Evolutionary conservation across 2,797 vertebrate species (phyloP).

Genomic region (Chlorospingus semifuscus): DNA sequence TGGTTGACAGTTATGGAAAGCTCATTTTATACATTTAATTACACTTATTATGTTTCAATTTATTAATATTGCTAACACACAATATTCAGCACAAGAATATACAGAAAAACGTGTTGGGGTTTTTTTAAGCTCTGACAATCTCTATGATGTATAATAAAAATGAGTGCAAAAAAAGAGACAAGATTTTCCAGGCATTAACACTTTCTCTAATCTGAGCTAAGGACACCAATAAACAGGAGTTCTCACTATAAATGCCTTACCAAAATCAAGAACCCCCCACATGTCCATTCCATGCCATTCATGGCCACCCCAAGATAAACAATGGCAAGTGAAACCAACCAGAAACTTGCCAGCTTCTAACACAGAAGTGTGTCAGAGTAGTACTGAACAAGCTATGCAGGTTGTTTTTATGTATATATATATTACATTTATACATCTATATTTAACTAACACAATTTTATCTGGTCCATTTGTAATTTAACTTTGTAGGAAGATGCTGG

Average conservation of each 20-base stretch:
- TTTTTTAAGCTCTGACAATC: not conserved
- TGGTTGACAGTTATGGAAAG: not conserved
- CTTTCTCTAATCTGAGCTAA: not conserved
- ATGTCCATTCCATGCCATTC: not conserved
- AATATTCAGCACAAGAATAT: not conserved
- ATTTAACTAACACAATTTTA: not conserved
- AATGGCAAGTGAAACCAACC: not conserved
- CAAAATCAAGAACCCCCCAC: not conserved
- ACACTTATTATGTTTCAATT: not conserved
- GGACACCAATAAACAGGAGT: not conserved
- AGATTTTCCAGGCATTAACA: not conserved
- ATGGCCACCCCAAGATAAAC: not conserved
- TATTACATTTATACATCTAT: too few relatives aligned
- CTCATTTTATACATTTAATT: not conserved
- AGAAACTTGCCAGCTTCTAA: not conserved
- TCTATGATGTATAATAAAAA: not conserved
- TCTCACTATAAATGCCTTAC: not conserved
- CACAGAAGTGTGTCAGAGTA: not conserved
- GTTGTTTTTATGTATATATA: not conserved
- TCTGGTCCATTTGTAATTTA: not conserved
- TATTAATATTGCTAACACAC: not conserved
- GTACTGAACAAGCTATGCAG: not conserved
- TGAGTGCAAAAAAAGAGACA: not conserved
- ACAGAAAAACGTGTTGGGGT: not conserved
- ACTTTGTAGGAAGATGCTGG: not conserved